Conservation (phyloP, 2,113 vertebrate species). For the Gobiocypris rarus region DNA sequence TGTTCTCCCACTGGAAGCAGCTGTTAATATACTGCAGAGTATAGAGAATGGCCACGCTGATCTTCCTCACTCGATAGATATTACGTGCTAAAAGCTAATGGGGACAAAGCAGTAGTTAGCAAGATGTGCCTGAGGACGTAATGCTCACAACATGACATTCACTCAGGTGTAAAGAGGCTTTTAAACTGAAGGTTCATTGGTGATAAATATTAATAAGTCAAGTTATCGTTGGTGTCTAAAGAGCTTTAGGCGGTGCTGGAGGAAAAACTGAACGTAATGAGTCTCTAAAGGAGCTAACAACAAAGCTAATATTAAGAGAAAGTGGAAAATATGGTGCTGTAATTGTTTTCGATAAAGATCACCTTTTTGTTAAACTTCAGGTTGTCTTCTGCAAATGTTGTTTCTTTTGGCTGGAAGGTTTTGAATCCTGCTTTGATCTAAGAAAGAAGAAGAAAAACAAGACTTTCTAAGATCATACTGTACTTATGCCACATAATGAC, state of each 20-base stretch:
- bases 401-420: slow-evolving; percentile 87
- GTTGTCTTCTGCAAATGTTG: slow-evolving; percentile 84
- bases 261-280: slow-evolving; percentile 19
- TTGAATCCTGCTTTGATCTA: slow-evolving; percentile 88
- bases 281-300: slow-evolving; percentile 27
- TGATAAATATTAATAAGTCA: slow-evolving; percentile 55
- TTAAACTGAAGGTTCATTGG: slow-evolving; percentile 50
- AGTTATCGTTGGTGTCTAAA: slow-evolving; percentile 57
- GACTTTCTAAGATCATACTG: no score
- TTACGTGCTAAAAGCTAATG: slow-evolving; percentile 92
- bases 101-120: slow-evolving; percentile 65
- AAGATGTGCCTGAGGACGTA: slow-evolving; percentile 65
- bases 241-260: slow-evolving; percentile 56
- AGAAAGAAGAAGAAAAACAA: neutral
- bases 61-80: slow-evolving; percentile 92
- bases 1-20: slow-evolving; percentile 98
- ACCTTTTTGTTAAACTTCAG: slow-evolving; percentile 96
- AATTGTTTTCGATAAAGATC: slow-evolving; percentile 46
- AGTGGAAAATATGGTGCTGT: neutral
- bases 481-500: neutral
- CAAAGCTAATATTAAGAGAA: slow-evolving; percentile 31
- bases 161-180: slow-evolving; percentile 62
- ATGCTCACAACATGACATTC: slow-evolving; percentile 67
- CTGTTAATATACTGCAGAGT: slow-evolving; percentile 94
- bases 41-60: slow-evolving; percentile 91